Conservation (phyloP, 2,797 vertebrate species). For the Protosalanx chinensis region DNA sequence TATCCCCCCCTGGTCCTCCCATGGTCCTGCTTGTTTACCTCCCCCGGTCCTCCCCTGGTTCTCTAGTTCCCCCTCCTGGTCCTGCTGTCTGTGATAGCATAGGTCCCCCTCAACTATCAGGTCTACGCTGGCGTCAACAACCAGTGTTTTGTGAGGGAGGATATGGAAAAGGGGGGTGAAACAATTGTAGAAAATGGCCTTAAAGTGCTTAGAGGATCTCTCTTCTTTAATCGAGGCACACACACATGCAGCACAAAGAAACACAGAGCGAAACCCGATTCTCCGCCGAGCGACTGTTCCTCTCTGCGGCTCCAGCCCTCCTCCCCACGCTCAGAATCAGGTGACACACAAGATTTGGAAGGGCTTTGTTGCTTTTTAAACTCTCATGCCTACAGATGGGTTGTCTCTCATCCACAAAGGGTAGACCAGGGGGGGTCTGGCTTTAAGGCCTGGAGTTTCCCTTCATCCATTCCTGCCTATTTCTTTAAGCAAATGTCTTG, state of each 20-base stretch:
- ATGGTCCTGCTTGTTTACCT: too few relatives aligned
- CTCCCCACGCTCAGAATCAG: constrained; percentile 59
- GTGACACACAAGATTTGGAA: constrained; percentile 53
- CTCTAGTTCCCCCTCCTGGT: constrained; percentile 48
- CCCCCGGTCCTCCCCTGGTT: too few relatives aligned
- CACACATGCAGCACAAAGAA: constrained; percentile 77
- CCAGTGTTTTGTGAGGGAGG: constrained; percentile 70
- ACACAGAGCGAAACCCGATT: constrained; percentile 71
- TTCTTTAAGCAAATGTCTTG: constrained; percentile 33
- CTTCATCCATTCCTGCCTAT: constrained; percentile 27
- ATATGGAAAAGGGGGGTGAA: constrained; percentile 75
- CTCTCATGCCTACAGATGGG: constrained; percentile 55
- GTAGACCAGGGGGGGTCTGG: constrained; percentile 38
- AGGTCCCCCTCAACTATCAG: constrained; percentile 2
- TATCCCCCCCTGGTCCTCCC: too few relatives aligned
- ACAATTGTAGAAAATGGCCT: constrained; percentile 79
- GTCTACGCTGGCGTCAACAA: constrained; percentile 69
- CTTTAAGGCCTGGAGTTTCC: constrained; percentile 47
- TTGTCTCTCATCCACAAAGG: constrained; percentile 61
- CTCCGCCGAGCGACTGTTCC: constrained; percentile 63
- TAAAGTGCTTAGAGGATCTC: constrained; percentile 81
- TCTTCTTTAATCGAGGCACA: constrained; percentile 81
- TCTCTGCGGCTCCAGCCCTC: constrained; percentile 42
- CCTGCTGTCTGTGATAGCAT: constrained; percentile 21
- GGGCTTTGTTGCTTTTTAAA: constrained; percentile 51